These are phyloP conservation scores for Setophaga petechia DNA, from an alignment of 2,113 vertebrate species.

Conservation along the genomic window DNA sequence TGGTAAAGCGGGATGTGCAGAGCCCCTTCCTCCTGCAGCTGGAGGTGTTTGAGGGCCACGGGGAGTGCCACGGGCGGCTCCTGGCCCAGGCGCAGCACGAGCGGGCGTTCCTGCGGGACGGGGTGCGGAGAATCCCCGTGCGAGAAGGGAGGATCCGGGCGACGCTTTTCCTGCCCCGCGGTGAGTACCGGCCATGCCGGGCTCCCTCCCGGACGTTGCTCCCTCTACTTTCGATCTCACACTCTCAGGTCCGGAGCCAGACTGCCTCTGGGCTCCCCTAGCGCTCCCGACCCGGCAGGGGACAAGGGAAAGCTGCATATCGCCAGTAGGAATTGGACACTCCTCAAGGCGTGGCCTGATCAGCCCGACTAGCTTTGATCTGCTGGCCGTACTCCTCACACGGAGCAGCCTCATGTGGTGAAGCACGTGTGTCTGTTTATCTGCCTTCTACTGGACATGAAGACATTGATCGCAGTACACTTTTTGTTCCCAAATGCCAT, in stretches of 20 bases:
- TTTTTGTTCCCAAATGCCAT: not conserved
- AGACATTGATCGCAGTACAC: not conserved
- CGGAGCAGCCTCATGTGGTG: accelerated
- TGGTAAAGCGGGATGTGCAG: not conserved
- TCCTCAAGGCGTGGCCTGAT: not conserved
- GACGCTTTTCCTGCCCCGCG: slow-evolving; percentile 71
- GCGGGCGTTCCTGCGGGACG: slow-evolving; percentile 65
- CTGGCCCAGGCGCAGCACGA: slow-evolving; percentile 42
- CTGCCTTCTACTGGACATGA: not conserved
- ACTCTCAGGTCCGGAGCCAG: not conserved
- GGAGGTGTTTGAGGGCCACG: not conserved
- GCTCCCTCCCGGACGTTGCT: not conserved
- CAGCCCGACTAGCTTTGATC: too few relatives aligned
- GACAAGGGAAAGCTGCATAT: not conserved
- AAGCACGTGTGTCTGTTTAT: not conserved
- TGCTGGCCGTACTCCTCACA: accelerated
- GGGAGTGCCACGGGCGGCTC: not conserved
- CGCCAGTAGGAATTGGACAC: accelerated
- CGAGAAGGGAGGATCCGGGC: slow-evolving; percentile 33
- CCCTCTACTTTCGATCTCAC: accelerated
- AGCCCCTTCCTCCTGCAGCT: not conserved
- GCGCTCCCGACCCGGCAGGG: not conserved
- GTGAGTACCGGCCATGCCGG: not conserved
- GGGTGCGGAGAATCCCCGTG: slow-evolving; percentile 30
- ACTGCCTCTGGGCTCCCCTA: too few relatives aligned